phyloP scores from a whole-genome alignment of 2,797 vertebrate species.

The Tapera naevia region DNA sequence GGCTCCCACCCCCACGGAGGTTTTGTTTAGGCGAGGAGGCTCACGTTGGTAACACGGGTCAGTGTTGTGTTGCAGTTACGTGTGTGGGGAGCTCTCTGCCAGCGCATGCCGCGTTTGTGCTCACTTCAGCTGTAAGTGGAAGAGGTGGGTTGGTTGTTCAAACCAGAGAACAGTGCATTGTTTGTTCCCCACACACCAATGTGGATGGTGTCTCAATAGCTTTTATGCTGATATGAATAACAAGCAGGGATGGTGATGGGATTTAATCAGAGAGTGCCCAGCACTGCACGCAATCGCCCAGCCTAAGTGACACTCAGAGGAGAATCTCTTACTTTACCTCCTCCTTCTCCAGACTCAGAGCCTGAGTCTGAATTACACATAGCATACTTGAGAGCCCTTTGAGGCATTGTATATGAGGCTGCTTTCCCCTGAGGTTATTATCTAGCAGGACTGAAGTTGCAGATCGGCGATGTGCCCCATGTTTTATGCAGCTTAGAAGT shows the following conservation, averaged over 20 bases:
- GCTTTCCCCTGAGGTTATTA: background rate
- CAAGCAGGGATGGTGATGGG: background rate
- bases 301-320: background rate
- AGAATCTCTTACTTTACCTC: constrained; percentile 14
- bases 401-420: background rate
- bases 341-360: background rate
- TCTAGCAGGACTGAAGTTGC: background rate
- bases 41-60: accelerated
- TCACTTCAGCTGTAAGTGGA: background rate
- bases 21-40: background rate
- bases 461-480: accelerated
- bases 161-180: background rate
- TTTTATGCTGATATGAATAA: background rate
- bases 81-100: background rate
- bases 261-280: background rate
- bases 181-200: background rate
- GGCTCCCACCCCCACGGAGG: background rate
- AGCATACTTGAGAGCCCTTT: background rate
- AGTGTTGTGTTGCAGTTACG: background rate
- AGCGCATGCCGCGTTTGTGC: accelerated
- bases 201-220: background rate
- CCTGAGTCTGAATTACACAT: background rate
- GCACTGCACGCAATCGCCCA: background rate
- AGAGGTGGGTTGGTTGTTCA: background rate
- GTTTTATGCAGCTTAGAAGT: background rate